These are phyloP conservation scores for Stegodyphus mimosarum DNA, from an alignment of 1,140 invertebrate genomes.

Conservation along the genomic window DNA sequence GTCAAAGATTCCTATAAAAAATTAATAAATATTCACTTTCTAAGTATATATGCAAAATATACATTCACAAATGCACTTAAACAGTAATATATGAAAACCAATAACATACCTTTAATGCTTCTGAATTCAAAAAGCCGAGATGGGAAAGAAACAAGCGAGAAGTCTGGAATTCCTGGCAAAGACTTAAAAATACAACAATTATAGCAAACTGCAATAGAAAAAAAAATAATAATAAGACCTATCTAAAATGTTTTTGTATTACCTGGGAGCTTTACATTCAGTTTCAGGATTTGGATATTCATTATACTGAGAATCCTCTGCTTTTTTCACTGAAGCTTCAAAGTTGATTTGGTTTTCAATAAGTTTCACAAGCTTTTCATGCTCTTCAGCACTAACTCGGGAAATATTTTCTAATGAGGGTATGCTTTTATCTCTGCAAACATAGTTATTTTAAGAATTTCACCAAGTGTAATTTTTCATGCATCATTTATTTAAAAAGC, in stretches of 20 bases:
- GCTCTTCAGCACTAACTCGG: slow-evolving; percentile 71
- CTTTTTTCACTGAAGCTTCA: slow-evolving; percentile 64
- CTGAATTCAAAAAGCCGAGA: slow-evolving; percentile 83
- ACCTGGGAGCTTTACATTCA: slow-evolving; percentile 82
- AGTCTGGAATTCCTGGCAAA: slow-evolving; percentile 91
- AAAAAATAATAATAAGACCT: not conserved
- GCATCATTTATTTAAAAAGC: too few relatives aligned
- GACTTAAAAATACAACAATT: slow-evolving; percentile 21
- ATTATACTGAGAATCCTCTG: slow-evolving; percentile 63
- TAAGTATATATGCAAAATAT: not conserved
- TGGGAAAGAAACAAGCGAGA: slow-evolving; percentile 93
- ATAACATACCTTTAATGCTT: slow-evolving; percentile 72
- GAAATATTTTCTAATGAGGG: slow-evolving; percentile 79
- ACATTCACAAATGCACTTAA: not conserved
- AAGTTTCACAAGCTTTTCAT: slow-evolving; percentile 71
- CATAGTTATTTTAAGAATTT: not conserved
- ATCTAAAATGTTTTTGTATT: slow-evolving; percentile 9
- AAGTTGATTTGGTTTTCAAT: slow-evolving; percentile 67
- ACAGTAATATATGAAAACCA: not conserved
- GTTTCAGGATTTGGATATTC: slow-evolving; percentile 69
- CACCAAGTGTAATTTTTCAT: too few relatives aligned
- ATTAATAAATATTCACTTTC: slow-evolving; percentile 29
- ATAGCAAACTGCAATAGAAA: not conserved
- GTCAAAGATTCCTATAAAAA: slow-evolving; percentile 67
- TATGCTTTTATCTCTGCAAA: slow-evolving; percentile 81